Base-by-base conservation (phyloP, 1,140 invertebrate species). In the Trichonephila clavipes region DNA sequence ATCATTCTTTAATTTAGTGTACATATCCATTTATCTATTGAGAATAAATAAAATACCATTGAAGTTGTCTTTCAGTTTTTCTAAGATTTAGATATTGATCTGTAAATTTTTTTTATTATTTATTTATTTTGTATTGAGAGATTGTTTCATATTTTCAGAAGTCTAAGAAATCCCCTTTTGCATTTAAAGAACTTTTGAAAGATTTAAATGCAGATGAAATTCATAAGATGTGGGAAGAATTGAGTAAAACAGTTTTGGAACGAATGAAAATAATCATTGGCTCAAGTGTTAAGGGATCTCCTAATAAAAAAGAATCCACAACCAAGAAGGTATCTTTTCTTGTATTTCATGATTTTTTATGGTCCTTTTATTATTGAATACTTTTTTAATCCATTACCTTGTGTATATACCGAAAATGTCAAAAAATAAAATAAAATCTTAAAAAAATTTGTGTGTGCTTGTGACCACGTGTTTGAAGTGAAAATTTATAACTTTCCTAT, bases 261-360 rank as follows among this genome's bases (percentile, higher is more conserved):
- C 58, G 28, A 62, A 28, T 40, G 8, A 24, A 87, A 40, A 64
- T 21, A 28, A 10, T 87, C 28, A 77, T 77, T 77, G 5, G 14
- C 34, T 34, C 19, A 12, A 40, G 8, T 87, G 19, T 4, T 2
- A 64, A 87, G 7, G 28, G 72, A 77, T 77, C 72, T 40, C 24
- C 28, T 34, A 34, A 87, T 28, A 64, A 34, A 19, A 87, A 34
- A 62, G 28, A 14, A n/a, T 34, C n/a, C 62, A 16, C 61, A 21
- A 19, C 16, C n/a, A 87, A 87, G 34, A 87, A 87, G 59, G 85
- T 87, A 64, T 87, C 19, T 59, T 28, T 61, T 8, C n/a, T 24
- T 86, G n/a, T 61, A 28, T 3, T 16, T 59, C 21, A 51, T 51
- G 7, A 10, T 51, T 51, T 51, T 51, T 51, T 51, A 5, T 51